Percentiles rank a stretch among this genome's conserved stretches.
Evolutionary conservation across 2,113 vertebrate species (phyloP).

Genomic region (Pithys albifrons): DNA sequence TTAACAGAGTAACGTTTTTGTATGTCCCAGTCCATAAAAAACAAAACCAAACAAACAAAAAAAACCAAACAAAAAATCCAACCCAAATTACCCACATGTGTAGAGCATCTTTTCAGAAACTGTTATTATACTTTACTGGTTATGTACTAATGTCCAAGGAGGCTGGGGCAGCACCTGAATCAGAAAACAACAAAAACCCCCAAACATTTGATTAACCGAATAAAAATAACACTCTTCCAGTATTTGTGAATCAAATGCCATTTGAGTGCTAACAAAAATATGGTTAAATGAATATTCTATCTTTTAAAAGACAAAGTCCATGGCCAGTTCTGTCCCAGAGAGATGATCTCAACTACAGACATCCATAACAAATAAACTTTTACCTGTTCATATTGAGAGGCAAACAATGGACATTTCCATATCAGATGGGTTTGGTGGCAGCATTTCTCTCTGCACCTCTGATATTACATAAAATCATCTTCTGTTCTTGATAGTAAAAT

Average conservation of each 20-base stretch:
- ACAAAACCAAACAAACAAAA: too few relatives aligned
- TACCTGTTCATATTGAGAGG: neutral
- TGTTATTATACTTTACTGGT: neutral
- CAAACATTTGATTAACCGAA: neutral
- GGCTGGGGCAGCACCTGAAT: neutral
- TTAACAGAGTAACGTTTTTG: neutral
- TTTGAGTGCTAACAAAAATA: neutral
- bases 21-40: neutral
- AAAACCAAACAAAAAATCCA: neutral
- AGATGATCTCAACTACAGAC: neutral
- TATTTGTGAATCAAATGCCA: neutral
- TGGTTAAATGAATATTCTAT: neutral
- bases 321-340: neutral
- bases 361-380: neutral
- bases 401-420: neutral
- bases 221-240: neutral
- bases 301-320: neutral
- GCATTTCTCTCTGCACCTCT: neutral
- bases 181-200: rapidly evolving
- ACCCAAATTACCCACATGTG: neutral
- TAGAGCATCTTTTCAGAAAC: neutral
- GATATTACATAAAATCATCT: neutral
- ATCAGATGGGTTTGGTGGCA: neutral
- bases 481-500: neutral
- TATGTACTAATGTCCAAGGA: neutral